Base-by-base conservation (phyloP, 1,140 invertebrate genomes). In the Anoplophora glabripennis region DNA sequence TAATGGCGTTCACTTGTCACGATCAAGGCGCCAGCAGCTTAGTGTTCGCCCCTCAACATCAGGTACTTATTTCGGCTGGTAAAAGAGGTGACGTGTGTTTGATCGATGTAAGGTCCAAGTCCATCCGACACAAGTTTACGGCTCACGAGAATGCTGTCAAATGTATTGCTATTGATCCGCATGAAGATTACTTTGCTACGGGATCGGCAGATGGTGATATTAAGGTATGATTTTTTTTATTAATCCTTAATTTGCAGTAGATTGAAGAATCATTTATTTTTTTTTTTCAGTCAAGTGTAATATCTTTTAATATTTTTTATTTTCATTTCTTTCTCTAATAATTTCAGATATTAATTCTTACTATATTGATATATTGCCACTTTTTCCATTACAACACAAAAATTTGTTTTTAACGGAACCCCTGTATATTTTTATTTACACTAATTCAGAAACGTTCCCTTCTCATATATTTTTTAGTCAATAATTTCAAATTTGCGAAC, bases 181-280 rank as follows among this genome's bases (percentile, higher is more conserved):
- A 89, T 51, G 94, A 99, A 79, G 95, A 99, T 77, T 93, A 92
- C 76, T 98, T 98, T 77, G 94, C 94, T 7, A 96, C 96, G 53
- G 97, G 96, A 35, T 93, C 96, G 37, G 92, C 94, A n/a, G 96
- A 99, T 78, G 97, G 97, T 17, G 95, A 99, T 78, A 96, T 99
- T 63, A 99, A 99, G 86, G 96, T 97, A 76, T 59, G 51, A 59
- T 48, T 52, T 14, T 48, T 37, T 48, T 10, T 9, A 14, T 15
- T 40, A 9, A 15, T 41, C n/a, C 14, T 7, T 12, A 53, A 44
- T 28, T 36, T 34, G 33, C 48, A 18, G 47, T 40, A 18, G 11
- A 4, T 17, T n/a, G n/a, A 28, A 46, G 15, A 46, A 9, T 9
- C 14, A 45, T 9, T 36, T 21, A 52, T 18, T n/a, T 34, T 28